Evolutionary conservation across 2,888 invertebrate genomes (phyloP).

Genomic region (Branchellion lobata): DNA sequence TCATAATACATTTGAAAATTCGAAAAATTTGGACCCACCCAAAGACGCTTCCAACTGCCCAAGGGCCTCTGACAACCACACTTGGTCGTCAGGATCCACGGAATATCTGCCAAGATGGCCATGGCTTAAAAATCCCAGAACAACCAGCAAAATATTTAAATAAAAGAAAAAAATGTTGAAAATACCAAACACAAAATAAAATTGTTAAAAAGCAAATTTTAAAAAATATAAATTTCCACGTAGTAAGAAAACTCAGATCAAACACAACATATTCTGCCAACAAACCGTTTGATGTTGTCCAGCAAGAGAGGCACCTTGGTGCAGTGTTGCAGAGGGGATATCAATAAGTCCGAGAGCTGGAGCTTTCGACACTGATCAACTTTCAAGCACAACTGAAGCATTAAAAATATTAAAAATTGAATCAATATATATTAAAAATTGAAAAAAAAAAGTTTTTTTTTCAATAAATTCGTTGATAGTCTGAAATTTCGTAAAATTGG

Average conservation of each 20-base stretch:
- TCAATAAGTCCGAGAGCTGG: conserved; percentile 68
- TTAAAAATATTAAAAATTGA: not conserved
- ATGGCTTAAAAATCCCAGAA: too few species aligned
- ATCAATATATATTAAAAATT: too few species aligned
- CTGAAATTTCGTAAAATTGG: too few species aligned
- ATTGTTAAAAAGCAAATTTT: not conserved
- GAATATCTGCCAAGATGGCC: conserved; percentile 59
- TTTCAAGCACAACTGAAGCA: conserved; percentile 66
- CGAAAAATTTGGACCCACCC: conserved; percentile 63
- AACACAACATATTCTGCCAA: too few species aligned
- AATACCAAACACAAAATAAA: not conserved
- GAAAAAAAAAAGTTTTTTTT: too few species aligned
- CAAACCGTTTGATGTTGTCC: conserved; percentile 66
- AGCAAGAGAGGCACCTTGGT: conserved; percentile 69
- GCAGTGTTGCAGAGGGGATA: conserved; percentile 69
- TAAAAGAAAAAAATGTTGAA: too few species aligned
- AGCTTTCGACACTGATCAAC: conserved; percentile 68
- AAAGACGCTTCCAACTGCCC: conserved; percentile 67
- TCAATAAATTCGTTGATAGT: too few species aligned
- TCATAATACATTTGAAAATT: too few species aligned
- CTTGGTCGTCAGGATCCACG: conserved; percentile 64
- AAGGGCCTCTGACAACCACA: conserved; percentile 65
- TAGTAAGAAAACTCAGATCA: not conserved
- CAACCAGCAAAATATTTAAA: too few species aligned
- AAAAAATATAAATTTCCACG: not conserved